Conservation (phyloP, 2,797 vertebrate genomes). For the Hipposideros larvatus region DNA sequence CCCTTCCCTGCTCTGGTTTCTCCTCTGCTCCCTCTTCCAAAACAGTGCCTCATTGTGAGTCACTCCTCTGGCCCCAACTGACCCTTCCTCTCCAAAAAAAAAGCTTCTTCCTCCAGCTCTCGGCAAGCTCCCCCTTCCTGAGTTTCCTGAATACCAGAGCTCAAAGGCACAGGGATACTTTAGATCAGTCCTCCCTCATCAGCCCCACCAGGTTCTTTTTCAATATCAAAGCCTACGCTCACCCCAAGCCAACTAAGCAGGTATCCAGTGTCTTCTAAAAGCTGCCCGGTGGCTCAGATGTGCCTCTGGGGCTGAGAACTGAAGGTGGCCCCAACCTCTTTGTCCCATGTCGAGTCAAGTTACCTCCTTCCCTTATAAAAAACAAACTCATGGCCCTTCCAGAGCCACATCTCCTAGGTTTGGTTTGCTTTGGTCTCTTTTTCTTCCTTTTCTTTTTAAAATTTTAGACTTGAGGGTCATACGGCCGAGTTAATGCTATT, state of each 20-base stretch:
- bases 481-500: neutral
- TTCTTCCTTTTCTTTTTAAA: neutral
- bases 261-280: neutral
- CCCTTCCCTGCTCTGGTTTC: neutral
- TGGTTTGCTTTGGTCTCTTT: neutral
- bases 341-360: neutral
- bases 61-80: neutral
- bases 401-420: neutral
- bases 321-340: neutral
- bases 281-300: neutral
- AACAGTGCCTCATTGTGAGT: neutral
- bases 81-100: neutral
- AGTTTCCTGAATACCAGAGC: neutral
- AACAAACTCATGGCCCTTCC: neutral
- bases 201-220: neutral
- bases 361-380: neutral
- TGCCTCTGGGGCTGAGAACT: neutral
- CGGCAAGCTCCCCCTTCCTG: rapidly evolving
- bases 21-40: neutral
- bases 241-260: neutral
- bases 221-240: neutral
- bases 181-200: neutral
- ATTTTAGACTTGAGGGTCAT: neutral
- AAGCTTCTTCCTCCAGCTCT: neutral
- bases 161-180: neutral